phyloP scores from a whole-genome alignment of 1,140 invertebrate species.

The Drosophila auraria region DNA sequence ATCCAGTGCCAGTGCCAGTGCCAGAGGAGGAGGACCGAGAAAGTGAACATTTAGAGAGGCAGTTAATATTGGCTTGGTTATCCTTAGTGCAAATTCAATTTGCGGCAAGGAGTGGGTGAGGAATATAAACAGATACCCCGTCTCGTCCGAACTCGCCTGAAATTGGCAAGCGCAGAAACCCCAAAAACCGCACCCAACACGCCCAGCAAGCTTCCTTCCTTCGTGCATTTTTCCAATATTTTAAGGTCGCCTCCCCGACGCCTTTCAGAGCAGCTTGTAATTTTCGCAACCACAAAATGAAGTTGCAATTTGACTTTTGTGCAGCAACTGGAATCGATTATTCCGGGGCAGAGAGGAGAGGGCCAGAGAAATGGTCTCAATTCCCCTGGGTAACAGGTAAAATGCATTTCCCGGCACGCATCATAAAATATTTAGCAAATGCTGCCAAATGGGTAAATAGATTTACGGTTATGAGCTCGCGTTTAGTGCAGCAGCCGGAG shows the following conservation, averaged over 20 bases:
- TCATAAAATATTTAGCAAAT: conserved; percentile 74
- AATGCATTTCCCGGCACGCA: conserved; percentile 51
- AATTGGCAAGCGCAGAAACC: conserved; percentile 36
- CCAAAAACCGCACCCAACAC: conserved; percentile 52
- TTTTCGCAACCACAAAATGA: conserved; percentile 68
- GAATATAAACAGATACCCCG: conserved; percentile 50
- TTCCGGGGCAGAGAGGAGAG: neutral
- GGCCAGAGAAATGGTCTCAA: neutral
- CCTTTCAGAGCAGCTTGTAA: conserved; percentile 63
- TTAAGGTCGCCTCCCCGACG: conserved; percentile 38
- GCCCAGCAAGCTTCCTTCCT: conserved; percentile 26
- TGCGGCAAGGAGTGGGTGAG: conserved; percentile 37
- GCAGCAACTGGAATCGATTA: conserved; percentile 56
- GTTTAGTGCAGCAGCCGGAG: conserved; percentile 26
- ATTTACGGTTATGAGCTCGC: conserved; percentile 61
- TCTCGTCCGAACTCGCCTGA: conserved; percentile 20
- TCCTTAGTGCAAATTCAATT: conserved; percentile 72
- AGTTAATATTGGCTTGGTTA: conserved; percentile 67
- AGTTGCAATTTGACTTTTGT: conserved; percentile 66
- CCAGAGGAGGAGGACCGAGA: conserved; percentile 10
- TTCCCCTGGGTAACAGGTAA: conserved; percentile 42
- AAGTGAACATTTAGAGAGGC: conserved; percentile 56
- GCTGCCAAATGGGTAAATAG: conserved; percentile 56
- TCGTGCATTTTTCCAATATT: conserved; percentile 58
- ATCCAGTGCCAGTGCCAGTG: conserved; percentile 7